Percentiles rank a stretch among this genome's conserved stretches.
Conservation (phyloP, 2,888 invertebrate species). For the Steromphala cineraria region DNA sequence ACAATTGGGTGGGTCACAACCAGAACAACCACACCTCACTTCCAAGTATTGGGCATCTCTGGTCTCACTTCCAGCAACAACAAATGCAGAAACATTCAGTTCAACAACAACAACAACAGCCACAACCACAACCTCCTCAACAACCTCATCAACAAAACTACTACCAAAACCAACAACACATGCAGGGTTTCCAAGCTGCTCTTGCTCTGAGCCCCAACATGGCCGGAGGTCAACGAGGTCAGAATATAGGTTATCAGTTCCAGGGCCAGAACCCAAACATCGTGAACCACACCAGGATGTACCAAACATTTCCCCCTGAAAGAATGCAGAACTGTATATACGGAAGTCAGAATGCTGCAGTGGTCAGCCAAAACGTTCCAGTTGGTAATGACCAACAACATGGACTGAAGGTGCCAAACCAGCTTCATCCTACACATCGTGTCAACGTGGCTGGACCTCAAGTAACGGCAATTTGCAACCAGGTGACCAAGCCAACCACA, state of each 20-base stretch:
- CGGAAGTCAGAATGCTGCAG: background rate
- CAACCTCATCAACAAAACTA: slow-evolving; percentile 31
- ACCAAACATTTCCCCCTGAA: background rate
- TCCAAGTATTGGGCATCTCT: slow-evolving; percentile 64
- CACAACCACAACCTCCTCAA: slow-evolving; percentile 37
- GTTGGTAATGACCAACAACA: background rate
- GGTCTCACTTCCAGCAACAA: slow-evolving; percentile 47
- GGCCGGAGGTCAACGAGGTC: slow-evolving; percentile 10
- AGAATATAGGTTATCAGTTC: slow-evolving; percentile 9
- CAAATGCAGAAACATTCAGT: slow-evolving; percentile 36
- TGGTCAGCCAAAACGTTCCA: background rate
- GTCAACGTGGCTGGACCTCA: background rate
- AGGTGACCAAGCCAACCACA: slow-evolving; percentile 46
- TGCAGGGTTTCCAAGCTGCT: slow-evolving; percentile 26
- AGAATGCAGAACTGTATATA: background rate
- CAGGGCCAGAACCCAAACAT: background rate
- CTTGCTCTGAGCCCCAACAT: slow-evolving; percentile 22
- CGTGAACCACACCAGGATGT: background rate
- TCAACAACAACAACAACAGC: slow-evolving; percentile 50
- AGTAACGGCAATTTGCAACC: slow-evolving; percentile 38
- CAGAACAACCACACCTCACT: slow-evolving; percentile 42
- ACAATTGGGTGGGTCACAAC: slow-evolving; percentile 35
- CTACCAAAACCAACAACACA: slow-evolving; percentile 47
- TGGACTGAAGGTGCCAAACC: background rate
- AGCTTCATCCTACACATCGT: background rate